Evolutionary conservation across 1,140 invertebrate species (phyloP).

Genomic region (Trichonephila clavata): DNA sequence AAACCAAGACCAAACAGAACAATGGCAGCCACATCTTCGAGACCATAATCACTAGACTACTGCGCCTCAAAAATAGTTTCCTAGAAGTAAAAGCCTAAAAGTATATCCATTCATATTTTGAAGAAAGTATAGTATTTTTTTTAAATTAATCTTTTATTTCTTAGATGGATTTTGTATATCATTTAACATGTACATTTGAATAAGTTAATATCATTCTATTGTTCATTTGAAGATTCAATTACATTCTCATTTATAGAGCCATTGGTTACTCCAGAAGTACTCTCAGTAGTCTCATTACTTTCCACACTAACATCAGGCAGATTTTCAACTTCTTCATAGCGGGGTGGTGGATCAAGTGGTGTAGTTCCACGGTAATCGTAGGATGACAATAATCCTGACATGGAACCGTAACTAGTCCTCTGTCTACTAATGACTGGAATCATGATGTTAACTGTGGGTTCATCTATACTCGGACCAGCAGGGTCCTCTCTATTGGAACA

Average conservation of each 20-base stretch:
- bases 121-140: no score
- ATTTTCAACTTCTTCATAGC: background rate
- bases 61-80: no score
- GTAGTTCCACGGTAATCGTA: background rate
- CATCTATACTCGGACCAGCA: background rate
- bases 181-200: background rate
- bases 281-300: background rate
- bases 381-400: background rate
- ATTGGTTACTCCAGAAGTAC: background rate
- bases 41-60: no score
- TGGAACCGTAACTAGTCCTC: constrained; percentile 26
- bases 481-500: background rate
- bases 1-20: no score
- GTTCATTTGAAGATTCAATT: background rate
- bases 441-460: background rate
- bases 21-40: no score
- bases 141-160: background rate
- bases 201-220: background rate
- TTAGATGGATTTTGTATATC: background rate
- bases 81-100: no score
- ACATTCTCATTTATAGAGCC: background rate
- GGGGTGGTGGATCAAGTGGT: constrained; percentile 29
- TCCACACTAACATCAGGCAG: background rate
- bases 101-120: no score
- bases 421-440: background rate